phyloP scores from a whole-genome alignment of 2,113 vertebrate species.

The Zapus hudsonius region DNA sequence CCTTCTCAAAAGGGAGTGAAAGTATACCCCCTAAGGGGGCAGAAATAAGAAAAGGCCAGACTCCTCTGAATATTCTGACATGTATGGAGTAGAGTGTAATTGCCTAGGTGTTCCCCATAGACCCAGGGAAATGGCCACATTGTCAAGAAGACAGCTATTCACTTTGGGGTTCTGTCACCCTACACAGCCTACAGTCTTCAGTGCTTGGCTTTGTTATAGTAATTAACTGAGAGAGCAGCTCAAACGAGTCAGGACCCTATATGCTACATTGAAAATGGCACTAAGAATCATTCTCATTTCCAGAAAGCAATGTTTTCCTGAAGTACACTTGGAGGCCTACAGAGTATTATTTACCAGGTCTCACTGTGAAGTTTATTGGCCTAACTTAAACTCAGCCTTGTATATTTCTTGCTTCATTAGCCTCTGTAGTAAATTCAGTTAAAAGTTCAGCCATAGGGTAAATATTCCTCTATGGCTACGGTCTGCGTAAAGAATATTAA shows the following conservation, averaged over 20 bases:
- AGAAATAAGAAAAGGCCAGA: too few species aligned
- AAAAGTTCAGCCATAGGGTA: not conserved
- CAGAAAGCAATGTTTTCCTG: not conserved
- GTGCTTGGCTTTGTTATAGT: not conserved
- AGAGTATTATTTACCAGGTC: not conserved
- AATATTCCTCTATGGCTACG: not conserved
- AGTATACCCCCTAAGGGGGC: too few species aligned
- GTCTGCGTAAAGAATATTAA: not conserved
- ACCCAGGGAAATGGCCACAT: too few species aligned
- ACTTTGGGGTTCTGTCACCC: too few species aligned
- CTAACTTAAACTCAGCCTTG: not conserved
- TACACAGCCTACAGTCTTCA: too few species aligned
- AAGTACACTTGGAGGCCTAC: not conserved
- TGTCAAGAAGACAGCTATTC: too few species aligned
- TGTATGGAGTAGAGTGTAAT: too few species aligned
- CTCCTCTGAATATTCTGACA: too few species aligned
- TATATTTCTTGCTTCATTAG: slow-evolving; percentile 25
- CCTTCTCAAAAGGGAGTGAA: too few species aligned
- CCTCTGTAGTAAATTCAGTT: slow-evolving; percentile 5
- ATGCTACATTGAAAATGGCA: not conserved
- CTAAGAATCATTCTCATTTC: not conserved
- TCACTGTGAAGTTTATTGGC: not conserved
- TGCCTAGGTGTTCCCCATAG: too few species aligned
- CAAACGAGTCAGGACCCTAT: not conserved
- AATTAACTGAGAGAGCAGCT: not conserved